Evolutionary conservation across 2,888 invertebrate genomes (phyloP).

Genomic region (Ethmia dodecea): DNA sequence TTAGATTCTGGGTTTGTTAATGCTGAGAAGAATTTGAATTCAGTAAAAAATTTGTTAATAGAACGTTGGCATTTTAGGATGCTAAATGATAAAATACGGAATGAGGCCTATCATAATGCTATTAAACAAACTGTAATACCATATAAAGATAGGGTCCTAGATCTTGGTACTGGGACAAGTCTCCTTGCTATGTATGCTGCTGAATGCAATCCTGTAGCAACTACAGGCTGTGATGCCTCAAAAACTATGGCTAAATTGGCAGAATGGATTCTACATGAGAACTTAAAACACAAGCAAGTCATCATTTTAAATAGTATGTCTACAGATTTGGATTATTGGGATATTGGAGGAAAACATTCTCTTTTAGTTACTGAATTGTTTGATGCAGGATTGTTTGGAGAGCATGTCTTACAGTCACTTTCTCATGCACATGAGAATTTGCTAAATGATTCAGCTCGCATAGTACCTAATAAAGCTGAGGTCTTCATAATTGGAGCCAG

Average conservation of each 20-base stretch:
- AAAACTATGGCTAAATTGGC: slow-evolving; percentile 80
- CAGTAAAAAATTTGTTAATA: slow-evolving; percentile 81
- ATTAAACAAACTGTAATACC: slow-evolving; percentile 73
- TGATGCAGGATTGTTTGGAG: slow-evolving; percentile 89
- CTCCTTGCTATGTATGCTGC: slow-evolving; percentile 83
- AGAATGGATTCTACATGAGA: slow-evolving; percentile 49
- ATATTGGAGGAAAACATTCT: slow-evolving; percentile 76
- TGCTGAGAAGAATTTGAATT: slow-evolving; percentile 82
- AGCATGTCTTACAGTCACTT: slow-evolving; percentile 81
- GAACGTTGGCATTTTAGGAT: slow-evolving; percentile 91
- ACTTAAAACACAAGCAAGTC: slow-evolving; percentile 68
- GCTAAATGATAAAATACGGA: slow-evolving; percentile 86
- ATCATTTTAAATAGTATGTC: slow-evolving; percentile 80
- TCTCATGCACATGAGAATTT: slow-evolving; percentile 83
- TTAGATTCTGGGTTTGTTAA: slow-evolving; percentile 70
- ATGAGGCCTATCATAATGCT: slow-evolving; percentile 81
- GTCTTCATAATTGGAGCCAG: slow-evolving; percentile 81
- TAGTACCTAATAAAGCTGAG: slow-evolving; percentile 80
- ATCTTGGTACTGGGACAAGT: slow-evolving; percentile 88
- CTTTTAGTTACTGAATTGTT: slow-evolving; percentile 87
- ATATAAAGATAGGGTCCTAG: slow-evolving; percentile 75
- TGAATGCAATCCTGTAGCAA: slow-evolving; percentile 68
- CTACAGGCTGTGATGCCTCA: slow-evolving; percentile 83
- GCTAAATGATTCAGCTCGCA: slow-evolving; percentile 48
- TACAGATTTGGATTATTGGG: slow-evolving; percentile 64